These are phyloP conservation scores for Pampus argenteus DNA, from an alignment of 2,797 vertebrate genomes.

Conservation along the genomic window DNA sequence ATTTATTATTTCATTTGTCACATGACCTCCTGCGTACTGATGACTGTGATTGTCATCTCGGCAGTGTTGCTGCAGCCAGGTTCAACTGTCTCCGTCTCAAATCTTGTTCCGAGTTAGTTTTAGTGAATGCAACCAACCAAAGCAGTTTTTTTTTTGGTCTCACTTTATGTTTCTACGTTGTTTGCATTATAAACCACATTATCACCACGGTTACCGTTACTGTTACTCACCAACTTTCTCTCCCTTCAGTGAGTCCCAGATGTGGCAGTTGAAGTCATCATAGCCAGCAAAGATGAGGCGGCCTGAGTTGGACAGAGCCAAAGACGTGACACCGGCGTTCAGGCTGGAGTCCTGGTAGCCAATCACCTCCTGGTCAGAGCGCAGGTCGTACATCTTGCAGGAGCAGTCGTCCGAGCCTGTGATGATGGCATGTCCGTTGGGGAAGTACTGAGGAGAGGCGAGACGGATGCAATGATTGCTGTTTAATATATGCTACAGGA, in stretches of 20 bases:
- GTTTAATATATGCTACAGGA: too few species aligned
- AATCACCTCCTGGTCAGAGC: constrained; percentile 84
- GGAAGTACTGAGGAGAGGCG: constrained; percentile 86
- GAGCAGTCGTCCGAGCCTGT: constrained; percentile 94
- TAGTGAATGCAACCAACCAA: too few species aligned
- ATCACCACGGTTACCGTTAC: not conserved
- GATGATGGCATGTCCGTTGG: constrained; percentile 88
- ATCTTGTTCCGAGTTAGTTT: too few species aligned
- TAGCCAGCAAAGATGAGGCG: constrained; percentile 95
- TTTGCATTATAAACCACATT: not conserved
- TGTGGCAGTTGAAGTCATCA: constrained; percentile 98
- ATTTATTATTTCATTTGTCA: too few species aligned
- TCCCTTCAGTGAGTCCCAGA: constrained; percentile 92
- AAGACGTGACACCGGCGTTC: constrained; percentile 83
- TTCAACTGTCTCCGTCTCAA: too few species aligned
- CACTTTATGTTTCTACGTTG: too few species aligned
- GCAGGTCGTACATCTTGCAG: constrained; percentile 93
- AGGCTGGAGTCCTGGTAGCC: constrained; percentile 73
- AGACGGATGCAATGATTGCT: not conserved
- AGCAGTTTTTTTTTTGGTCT: too few species aligned
- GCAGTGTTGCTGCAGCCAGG: too few species aligned
- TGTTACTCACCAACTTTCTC: constrained; percentile 83
- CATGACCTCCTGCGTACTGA: too few species aligned
- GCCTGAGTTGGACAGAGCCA: constrained; percentile 84
- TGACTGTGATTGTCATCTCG: too few species aligned